Conservation (phyloP, 1,140 invertebrate genomes). For the Gryllus bimaculatus region DNA sequence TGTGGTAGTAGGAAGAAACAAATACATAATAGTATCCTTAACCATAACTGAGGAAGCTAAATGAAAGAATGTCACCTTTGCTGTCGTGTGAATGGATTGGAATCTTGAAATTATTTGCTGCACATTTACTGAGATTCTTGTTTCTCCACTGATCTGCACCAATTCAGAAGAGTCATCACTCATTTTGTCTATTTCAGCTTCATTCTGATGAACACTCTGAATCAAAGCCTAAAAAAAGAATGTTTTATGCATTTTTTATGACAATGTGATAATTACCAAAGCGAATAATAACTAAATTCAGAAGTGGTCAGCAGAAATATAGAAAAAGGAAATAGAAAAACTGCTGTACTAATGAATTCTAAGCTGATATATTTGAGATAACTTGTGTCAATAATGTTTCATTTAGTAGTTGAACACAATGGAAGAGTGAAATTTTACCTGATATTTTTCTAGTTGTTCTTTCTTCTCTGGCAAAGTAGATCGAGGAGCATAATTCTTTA, state of each 20-base stretch:
- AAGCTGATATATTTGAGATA: no score
- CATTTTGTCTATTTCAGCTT: slow-evolving; percentile 80
- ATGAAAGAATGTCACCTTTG: slow-evolving; percentile 55
- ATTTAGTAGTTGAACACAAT: no score
- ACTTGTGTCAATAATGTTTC: no score
- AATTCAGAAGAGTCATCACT: slow-evolving; percentile 81
- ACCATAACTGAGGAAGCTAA: slow-evolving; percentile 7
- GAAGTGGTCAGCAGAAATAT: no score
- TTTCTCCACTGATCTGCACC: slow-evolving; percentile 74
- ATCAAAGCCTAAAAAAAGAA: slow-evolving; percentile 55
- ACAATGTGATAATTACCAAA: no score
- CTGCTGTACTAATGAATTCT: no score
- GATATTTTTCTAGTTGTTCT: slow-evolving; percentile 81
- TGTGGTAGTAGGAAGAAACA: background rate
- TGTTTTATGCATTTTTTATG: background rate
- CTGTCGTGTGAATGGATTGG: slow-evolving; percentile 79
- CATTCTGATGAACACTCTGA: slow-evolving; percentile 65
- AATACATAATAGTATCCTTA: background rate
- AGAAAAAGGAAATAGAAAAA: no score
- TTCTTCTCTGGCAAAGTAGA: slow-evolving; percentile 83
- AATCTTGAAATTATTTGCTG: slow-evolving; percentile 88
- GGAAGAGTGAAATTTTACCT: slow-evolving; percentile 44
- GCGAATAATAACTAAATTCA: no score
- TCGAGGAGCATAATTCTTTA: slow-evolving; percentile 79
- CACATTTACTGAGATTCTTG: slow-evolving; percentile 75